phyloP scores from a whole-genome alignment of 2,888 invertebrate species.

The Oasisia sp. region DNA sequence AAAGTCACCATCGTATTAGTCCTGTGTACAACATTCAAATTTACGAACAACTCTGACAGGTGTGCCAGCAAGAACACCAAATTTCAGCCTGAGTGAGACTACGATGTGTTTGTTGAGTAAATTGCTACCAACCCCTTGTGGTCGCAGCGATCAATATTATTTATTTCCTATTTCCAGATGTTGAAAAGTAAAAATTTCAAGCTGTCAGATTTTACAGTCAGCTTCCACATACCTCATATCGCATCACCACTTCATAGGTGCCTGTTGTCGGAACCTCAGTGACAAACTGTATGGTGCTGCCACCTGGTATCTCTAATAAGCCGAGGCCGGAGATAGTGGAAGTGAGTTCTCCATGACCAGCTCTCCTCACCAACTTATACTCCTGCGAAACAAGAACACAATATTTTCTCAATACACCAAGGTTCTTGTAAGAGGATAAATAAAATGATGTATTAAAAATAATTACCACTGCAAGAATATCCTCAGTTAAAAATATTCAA shows the following conservation, averaged over 20 bases:
- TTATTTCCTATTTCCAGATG: no score
- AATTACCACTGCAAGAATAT: neutral
- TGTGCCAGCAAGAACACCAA: no score
- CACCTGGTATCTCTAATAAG: conserved; percentile 39
- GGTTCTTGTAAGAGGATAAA: neutral
- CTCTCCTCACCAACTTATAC: conserved; percentile 37
- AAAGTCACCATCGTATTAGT: no score
- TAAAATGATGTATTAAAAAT: neutral
- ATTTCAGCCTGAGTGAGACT: no score
- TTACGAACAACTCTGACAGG: no score
- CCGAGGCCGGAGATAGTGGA: conserved; percentile 49
- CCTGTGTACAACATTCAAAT: no score
- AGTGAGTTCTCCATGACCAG: conserved; percentile 42
- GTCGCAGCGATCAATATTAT: no score
- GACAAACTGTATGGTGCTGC: conserved; percentile 32
- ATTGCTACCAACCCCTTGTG: no score
- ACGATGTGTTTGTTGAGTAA: no score
- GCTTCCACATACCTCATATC: conserved; percentile 47
- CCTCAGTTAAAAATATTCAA: neutral
- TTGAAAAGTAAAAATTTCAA: no score
- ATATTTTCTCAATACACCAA: neutral
- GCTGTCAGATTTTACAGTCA: neutral
- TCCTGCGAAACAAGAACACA: conserved; percentile 31
- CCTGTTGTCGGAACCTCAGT: conserved; percentile 34
- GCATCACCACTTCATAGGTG: conserved; percentile 41